phyloP scores from a whole-genome alignment of 2,888 invertebrate species.

The Coleophora deauratella region DNA sequence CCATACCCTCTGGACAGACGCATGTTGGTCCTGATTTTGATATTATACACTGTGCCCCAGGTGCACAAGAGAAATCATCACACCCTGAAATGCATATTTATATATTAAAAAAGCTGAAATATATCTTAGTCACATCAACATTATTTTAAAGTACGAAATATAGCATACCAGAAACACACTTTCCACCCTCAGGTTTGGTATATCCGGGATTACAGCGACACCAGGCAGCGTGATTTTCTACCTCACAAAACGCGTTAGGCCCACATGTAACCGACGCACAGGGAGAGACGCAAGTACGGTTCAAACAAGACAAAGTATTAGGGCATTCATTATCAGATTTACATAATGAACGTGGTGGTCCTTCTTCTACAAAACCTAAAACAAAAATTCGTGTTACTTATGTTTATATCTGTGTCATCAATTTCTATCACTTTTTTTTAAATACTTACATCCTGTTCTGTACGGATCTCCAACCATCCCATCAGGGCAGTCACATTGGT shows the following conservation, averaged over 20 bases:
- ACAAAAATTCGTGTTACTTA: conserved; percentile 3
- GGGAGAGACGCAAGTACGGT: conserved; percentile 86
- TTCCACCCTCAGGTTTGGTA: conserved; percentile 83
- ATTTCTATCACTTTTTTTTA: too few species aligned
- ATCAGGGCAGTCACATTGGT: conserved; percentile 88
- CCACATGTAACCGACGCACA: conserved; percentile 87
- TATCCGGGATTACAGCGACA: conserved; percentile 91
- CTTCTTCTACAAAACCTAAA: conserved; percentile 48
- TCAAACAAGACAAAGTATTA: conserved; percentile 84
- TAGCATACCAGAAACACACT: conserved; percentile 86
- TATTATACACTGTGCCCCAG: conserved; percentile 89
- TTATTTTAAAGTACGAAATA: too few species aligned
- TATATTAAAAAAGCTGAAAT: not conserved
- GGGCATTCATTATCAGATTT: conserved; percentile 84
- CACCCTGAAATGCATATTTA: conserved; percentile 74
- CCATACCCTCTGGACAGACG: conserved; percentile 88
- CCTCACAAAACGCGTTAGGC: conserved; percentile 88
- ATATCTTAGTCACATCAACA: too few species aligned
- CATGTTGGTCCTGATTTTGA: conserved; percentile 90
- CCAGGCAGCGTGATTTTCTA: conserved; percentile 90
- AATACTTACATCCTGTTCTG: conserved; percentile 82
- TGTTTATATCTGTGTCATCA: too few species aligned
- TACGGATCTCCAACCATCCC: conserved; percentile 91
- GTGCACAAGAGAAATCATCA: conserved; percentile 83
- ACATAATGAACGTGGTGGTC: conserved; percentile 77